Evolutionary conservation across 2,888 invertebrate species (phyloP), one percentile per base, ranked within the genome.

Genomic region (Endotricha flammealis): DNA sequence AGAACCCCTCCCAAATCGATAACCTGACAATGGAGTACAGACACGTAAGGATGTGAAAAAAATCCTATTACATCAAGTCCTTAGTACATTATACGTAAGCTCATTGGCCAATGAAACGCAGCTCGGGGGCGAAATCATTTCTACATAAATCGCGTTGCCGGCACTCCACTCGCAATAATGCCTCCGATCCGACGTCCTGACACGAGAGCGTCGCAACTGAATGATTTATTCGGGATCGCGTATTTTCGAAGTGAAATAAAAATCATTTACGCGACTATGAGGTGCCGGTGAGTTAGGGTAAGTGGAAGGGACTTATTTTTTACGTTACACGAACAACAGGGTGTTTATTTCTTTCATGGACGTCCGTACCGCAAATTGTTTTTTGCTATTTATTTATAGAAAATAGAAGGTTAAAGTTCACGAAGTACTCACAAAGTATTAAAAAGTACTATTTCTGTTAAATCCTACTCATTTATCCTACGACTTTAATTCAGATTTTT

Each of bases 201-300:
- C 64, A 58, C 52, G 49, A 53, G 51, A 55, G 47, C 55, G 50
- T 43, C 43, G 33, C 40, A 42, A 51, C 43, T 47, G 47, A 44
- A 52, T 69, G 69, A 71, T 71, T 71, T 70, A 70, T 63, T 54
- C 42, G 44, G 42, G 53, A 53, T 55, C 55, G 56, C 50, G 59
- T 52, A 60, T 63, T 63, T 64, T 64, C 53, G 50, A 51, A 57
- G 54, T 57, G 53, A 57, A 64, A 61, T 64, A 62, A 67, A 69
- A 68, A 68, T 64, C 56, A 65, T 66, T 67, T 59, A 57, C 57
- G 50, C 47, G 41, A 46, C 48, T 39, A 41, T 32, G 29, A 29
- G 25, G 27, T 10, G 12, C 12, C 12, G 4, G 22, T 12, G 50
- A 44, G 36, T 37, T 45, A 50, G 22, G 43, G 41, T 39, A 6